Evolutionary conservation across 2,888 invertebrate species (phyloP), one percentile per base, ranked within the genome.

Genomic region (Mythimna lalbum): DNA sequence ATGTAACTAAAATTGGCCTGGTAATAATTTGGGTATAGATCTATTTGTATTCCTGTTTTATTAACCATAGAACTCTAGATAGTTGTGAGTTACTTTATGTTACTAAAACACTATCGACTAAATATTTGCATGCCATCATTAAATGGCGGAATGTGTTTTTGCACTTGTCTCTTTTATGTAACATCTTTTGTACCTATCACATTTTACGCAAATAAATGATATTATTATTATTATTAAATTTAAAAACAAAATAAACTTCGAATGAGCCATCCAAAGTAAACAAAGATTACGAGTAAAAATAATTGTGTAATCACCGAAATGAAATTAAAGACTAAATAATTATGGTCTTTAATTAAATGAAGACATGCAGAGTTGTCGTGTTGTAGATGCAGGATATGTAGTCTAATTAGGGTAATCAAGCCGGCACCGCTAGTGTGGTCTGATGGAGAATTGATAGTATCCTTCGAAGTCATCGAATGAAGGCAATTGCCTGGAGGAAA

Each of bases 321-420:
- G 1, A 43, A 43, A 6, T 43, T 43, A 39, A 60, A 60, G 66
- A 63, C 55, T 56, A 31, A 19, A 60, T 77, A 83, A 73, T 73
- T 49, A 69, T 61, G 53, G 23, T 23, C 31, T 60, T 52, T 74
- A 74, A 72, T 83, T 83, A 78, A 63, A 71, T 43, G 52, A 59
- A 72, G 53, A 55, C 65, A 73, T 68, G 74, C 59, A 33, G 12
- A 56, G 81, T 77, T 81, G 60, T 68, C 67, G 74, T 78, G 84
- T 56, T 9, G 43, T 49, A 52, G 78, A 69, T 73, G 64, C 63
- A 43, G 53, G 72, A 72, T 70, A 66, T 60, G 63, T 57, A 17
- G 53, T 57, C 39, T 82, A 81, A 81, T 82, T 71, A 83, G 57
- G 56, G 60, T 70, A 67, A 73, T 81, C 72, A 76, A 60, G 31